These are phyloP conservation scores for Eueides isabella DNA, from an alignment of 1,140 invertebrate genomes.

Conservation along the genomic window DNA sequence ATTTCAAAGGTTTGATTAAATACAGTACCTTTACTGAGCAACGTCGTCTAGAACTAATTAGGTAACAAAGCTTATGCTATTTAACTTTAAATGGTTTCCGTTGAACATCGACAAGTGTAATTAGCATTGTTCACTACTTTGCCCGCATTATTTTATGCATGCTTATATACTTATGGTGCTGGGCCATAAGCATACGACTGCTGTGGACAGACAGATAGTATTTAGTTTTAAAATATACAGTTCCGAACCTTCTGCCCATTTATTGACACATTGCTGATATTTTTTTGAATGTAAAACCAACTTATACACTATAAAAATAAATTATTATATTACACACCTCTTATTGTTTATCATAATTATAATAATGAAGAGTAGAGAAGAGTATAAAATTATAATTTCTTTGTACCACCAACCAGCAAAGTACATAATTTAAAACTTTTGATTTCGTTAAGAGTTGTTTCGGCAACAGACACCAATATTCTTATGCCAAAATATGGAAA, in stretches of 20 bases:
- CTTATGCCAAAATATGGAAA: constrained; percentile 13
- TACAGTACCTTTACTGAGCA: neutral
- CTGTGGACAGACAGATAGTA: no score
- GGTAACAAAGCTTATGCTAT: constrained; percentile 1
- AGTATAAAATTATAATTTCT: neutral
- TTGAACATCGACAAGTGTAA: neutral
- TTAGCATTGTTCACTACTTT: neutral
- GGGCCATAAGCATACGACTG: no score
- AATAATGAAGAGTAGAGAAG: no score
- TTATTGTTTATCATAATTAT: neutral
- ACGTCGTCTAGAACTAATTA: constrained; percentile 9
- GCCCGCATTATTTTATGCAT: neutral
- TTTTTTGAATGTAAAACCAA: no score
- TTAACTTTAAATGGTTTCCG: constrained; percentile 12
- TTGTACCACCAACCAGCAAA: neutral
- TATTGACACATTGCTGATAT: no score
- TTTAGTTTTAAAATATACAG: no score
- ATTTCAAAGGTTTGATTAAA: neutral
- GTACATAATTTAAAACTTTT: constrained; percentile 9
- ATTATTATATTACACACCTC: neutral
- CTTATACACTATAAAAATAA: no score
- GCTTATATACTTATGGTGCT: no score
- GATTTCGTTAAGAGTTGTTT: constrained; percentile 8
- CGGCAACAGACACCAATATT: constrained; percentile 13
- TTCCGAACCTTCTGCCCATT: no score